Evolutionary conservation across 2,797 vertebrate species (phyloP).

Genomic region (Melanotaenia nigrans): DNA sequence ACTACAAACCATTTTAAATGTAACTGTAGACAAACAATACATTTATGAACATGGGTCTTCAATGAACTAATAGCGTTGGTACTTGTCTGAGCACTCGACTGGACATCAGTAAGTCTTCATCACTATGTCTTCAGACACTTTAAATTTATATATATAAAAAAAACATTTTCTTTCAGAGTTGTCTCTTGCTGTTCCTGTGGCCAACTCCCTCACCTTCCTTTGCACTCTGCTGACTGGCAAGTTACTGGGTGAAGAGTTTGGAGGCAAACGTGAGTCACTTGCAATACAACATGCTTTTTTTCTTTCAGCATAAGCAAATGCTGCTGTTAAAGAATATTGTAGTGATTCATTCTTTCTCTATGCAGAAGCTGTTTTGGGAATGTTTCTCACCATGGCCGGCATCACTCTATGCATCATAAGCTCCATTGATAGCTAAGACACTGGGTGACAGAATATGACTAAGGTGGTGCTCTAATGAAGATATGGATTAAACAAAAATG

Average conservation of each 20-base stretch:
- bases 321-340: neutral
- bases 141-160: rapidly evolving
- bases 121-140: neutral
- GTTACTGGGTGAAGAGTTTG: slow-evolving; percentile 91
- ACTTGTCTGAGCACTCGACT: neutral
- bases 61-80: neutral
- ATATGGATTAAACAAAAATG: slow-evolving; percentile 18
- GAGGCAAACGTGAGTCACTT: slow-evolving; percentile 89
- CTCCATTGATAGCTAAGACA: slow-evolving; percentile 70
- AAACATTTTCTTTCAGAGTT: slow-evolving; percentile 82
- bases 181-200: slow-evolving; percentile 92
- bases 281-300: neutral
- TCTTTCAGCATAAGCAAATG: neutral
- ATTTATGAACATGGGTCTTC: neutral
- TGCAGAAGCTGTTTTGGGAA: slow-evolving; percentile 87
- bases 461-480: slow-evolving; percentile 18
- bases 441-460: slow-evolving; percentile 18
- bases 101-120: neutral
- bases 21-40: neutral
- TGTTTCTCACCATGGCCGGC: slow-evolving; percentile 88
- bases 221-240: slow-evolving; percentile 91
- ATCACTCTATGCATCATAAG: slow-evolving; percentile 87
- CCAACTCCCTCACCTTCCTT: slow-evolving; percentile 93
- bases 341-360: slow-evolving; percentile 5
- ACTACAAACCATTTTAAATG: neutral